phyloP scores from a whole-genome alignment of 1,140 invertebrate genomes.

The Drosophila trapezifrons region DNA sequence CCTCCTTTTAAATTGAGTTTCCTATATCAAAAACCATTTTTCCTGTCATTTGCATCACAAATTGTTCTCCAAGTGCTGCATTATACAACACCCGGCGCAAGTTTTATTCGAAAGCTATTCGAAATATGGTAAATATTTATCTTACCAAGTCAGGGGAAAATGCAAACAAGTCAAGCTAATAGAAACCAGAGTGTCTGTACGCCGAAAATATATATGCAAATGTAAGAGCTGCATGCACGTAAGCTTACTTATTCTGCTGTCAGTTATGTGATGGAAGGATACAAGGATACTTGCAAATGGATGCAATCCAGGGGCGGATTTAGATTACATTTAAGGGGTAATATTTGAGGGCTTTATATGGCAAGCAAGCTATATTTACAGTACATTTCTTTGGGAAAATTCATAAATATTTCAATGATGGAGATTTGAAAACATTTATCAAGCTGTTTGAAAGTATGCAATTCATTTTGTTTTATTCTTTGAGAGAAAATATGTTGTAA shows the following conservation, averaged over 20 bases:
- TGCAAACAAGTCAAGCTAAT: constrained; percentile 50
- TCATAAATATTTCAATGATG: neutral
- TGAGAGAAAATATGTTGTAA: too few species aligned
- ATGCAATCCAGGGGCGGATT: constrained; percentile 6
- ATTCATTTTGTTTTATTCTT: too few species aligned
- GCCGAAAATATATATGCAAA: constrained; percentile 52
- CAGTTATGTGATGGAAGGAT: constrained; percentile 18
- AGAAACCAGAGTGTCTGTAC: constrained; percentile 3
- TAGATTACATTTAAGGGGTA: neutral
- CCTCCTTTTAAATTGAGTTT: too few species aligned
- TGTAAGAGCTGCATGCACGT: constrained; percentile 16
- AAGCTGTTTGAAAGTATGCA: too few species aligned
- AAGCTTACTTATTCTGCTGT: constrained; percentile 7
- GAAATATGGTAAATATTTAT: constrained; percentile 27
- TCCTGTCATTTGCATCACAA: neutral
- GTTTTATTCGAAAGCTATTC: neutral
- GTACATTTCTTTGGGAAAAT: neutral
- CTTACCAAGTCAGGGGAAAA: constrained; percentile 40
- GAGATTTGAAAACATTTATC: neutral
- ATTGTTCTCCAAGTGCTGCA: neutral
- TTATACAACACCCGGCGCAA: neutral
- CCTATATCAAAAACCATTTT: too few species aligned
- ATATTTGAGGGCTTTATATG: neutral
- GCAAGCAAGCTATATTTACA: neutral
- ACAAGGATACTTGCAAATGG: constrained; percentile 1